Conservation (phyloP, 2,888 invertebrate species). For the Margaritifera margaritifera region DNA sequence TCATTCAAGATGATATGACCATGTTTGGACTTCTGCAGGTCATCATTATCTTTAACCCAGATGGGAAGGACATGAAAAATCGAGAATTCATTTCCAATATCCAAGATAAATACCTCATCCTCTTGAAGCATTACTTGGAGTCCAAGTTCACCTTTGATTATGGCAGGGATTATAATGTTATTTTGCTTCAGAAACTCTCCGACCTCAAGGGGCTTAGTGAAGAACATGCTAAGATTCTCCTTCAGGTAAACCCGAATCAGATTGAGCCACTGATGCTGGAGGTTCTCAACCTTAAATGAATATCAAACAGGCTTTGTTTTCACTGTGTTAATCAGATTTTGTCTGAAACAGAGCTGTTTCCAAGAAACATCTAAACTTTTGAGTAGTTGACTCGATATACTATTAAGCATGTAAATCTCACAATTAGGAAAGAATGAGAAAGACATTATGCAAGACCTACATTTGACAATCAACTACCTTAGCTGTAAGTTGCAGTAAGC, state of each 20-base stretch:
- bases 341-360: too few species aligned
- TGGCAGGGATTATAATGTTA: conserved; percentile 58
- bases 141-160: conserved; percentile 59
- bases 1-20: conserved; percentile 85
- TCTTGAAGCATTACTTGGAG: conserved; percentile 71
- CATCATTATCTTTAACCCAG: conserved; percentile 91
- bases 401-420: too few species aligned
- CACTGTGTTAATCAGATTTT: not conserved
- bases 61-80: conserved; percentile 80
- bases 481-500: too few species aligned
- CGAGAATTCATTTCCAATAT: conserved; percentile 63
- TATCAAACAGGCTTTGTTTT: not conserved
- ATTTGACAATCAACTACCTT: too few species aligned
- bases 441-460: too few species aligned
- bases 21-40: conserved; percentile 93
- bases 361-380: too few species aligned
- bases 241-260: conserved; percentile 92
- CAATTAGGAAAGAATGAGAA: too few species aligned
- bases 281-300: conserved; percentile 86
- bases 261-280: conserved; percentile 95
- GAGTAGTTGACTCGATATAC: too few species aligned
- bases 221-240: conserved; percentile 91
- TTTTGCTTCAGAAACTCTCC: conserved; percentile 87
- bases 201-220: conserved; percentile 92
- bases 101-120: conserved; percentile 74